These are phyloP conservation scores for Phasia obesa DNA, from an alignment of 2,888 invertebrate species.

Conservation along the genomic window DNA sequence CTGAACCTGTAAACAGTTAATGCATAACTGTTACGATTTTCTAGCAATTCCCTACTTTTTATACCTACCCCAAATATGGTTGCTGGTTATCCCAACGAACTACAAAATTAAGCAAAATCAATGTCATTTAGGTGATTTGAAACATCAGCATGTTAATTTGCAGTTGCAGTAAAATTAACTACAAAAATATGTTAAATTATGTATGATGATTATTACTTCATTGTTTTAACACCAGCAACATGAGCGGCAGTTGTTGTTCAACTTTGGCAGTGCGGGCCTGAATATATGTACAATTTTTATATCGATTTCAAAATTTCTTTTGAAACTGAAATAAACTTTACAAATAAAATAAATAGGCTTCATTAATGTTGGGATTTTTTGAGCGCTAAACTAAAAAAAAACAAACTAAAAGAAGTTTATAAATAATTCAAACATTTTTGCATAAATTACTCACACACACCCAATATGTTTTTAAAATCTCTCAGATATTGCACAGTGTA, in stretches of 20 bases:
- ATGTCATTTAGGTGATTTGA: conserved; percentile 34
- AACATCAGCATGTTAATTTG: conserved; percentile 1
- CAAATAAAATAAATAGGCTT: conserved; percentile 38
- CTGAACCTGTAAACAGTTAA: conserved; percentile 73
- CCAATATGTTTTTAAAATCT: background rate
- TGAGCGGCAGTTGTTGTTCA: conserved; percentile 8
- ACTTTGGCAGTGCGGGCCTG: conserved; percentile 21
- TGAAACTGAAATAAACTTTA: conserved; percentile 31
- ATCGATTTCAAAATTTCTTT: conserved; percentile 65
- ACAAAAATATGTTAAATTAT: conserved; percentile 25
- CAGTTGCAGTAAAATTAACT: conserved; percentile 4
- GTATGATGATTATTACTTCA: conserved; percentile 58
- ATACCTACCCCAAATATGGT: conserved; percentile 72
- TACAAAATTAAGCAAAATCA: conserved; percentile 15
- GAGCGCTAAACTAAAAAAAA: conserved; percentile 1
- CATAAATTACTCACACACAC: conserved; percentile 55
- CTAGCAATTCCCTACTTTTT: conserved; percentile 74
- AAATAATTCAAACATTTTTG: conserved; percentile 48
- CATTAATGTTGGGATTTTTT: background rate
- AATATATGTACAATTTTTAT: conserved; percentile 18
- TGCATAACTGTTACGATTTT: conserved; percentile 76
- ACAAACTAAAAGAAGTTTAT: background rate
- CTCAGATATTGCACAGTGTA: background rate
- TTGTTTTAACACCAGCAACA: conserved; percentile 21
- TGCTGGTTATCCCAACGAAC: background rate